Evolutionary conservation across 2,113 vertebrate species (phyloP).

Genomic region (Mungos mungo): DNA sequence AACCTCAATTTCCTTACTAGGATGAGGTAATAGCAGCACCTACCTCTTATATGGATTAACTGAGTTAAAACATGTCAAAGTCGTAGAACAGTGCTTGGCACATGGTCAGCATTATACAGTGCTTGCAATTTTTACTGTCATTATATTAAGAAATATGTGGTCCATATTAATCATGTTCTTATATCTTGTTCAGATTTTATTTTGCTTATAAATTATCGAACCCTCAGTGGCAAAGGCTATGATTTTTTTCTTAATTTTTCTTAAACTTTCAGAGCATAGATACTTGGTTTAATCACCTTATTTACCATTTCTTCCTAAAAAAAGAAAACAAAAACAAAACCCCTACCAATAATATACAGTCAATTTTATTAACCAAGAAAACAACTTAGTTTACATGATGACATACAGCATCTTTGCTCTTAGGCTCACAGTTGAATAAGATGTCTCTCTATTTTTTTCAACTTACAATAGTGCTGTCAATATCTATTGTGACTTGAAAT

Average conservation of each 20-base stretch:
- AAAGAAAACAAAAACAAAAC: background rate
- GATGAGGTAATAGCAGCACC: background rate
- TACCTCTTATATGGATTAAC: background rate
- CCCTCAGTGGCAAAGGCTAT: constrained; percentile 5
- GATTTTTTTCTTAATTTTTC: constrained; percentile 35
- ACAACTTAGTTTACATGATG: constrained; percentile 28
- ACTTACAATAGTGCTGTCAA: constrained; percentile 50
- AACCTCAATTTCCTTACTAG: background rate
- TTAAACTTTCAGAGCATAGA: constrained; percentile 35
- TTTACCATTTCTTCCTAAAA: background rate
- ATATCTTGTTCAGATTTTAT: background rate
- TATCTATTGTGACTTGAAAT: constrained; percentile 52
- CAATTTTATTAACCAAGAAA: constrained; percentile 54
- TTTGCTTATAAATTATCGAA: constrained; percentile 3
- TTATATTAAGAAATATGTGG: background rate
- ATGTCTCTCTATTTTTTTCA: background rate
- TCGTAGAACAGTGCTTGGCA: background rate
- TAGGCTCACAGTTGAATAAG: constrained; percentile 31
- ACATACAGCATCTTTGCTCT: constrained; percentile 41
- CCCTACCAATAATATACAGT: background rate
- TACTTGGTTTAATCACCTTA: background rate
- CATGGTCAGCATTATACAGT: background rate
- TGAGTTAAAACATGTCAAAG: background rate
- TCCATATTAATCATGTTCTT: background rate
- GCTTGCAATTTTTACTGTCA: background rate